Evolutionary conservation across 2,888 invertebrate genomes (phyloP), one percentile per base, ranked within the genome.

Genomic region (Dichetophora obliterata): DNA sequence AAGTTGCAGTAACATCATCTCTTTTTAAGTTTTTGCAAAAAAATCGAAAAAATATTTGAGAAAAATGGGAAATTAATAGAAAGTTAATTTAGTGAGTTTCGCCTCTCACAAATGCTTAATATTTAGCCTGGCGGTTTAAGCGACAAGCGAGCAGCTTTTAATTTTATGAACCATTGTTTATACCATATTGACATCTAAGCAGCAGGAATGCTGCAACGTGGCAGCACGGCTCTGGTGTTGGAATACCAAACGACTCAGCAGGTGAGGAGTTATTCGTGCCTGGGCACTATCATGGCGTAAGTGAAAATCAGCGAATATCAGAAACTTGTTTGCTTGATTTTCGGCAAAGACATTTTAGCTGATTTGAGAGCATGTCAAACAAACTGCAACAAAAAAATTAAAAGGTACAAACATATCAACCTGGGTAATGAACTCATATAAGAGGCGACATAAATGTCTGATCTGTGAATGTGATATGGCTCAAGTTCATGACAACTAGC

Each of bases 41-140:
- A 54, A n/a, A 54, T 54, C 9, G 22, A 1, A 22, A n/a, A 11
- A 22, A 54, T 22, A 9, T n/a, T 22, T 54, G 54, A 8, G 43
- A 6, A 57, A 71, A 71, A 5, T 50, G 61, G 16, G 9, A 71
- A 63, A 48, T 72, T 61, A 72, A 61, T 61, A 48, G 57, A 71
- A 71, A 71, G 59, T 59, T 8, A 5, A 4, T 31, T 31, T 31
- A 4, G 24, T 37, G 37, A 2, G 0, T 52, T 19, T 11, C 19
- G 54, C 8, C 11, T 70, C 27, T 70, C 14, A 34, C 24, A 59
- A 61, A 72, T 43, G 27, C 11, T 71, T 59, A 37, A 24, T 59
- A 57, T 48, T 59, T 37, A 14, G n/a, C 71, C 34, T 8, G 43
- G 27, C 19, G 19, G 2, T 71, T 43, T 27, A 71, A 19, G 43